Evolutionary conservation across 2,113 vertebrate genomes (phyloP), one percentile per base, ranked within the genome.

Genomic region (Mirza zaza): DNA sequence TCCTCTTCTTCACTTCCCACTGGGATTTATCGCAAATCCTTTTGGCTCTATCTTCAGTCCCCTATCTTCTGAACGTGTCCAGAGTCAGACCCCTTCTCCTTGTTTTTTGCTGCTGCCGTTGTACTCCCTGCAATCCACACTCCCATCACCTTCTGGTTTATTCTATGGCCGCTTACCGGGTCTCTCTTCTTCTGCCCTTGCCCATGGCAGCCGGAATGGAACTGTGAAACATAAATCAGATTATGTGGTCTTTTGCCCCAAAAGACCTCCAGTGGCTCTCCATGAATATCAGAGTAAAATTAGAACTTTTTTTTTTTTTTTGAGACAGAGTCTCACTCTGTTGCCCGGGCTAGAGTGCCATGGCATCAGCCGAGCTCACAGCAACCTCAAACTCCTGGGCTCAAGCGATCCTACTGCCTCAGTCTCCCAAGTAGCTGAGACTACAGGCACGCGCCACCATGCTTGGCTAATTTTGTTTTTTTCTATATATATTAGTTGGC

Each of bases 131-230:
- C 3, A 5, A 23, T 76, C 50, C 27, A 59, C 5, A 27, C 75
- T 57, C 12, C 42, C 0, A 3, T 52, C 5, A 0, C 13, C 20
- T 45, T 45, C 87, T 52, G 36, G 50, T 3, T 10, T n/a, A 1
- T 77, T 81, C 48, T 59, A 15, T 3, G 1, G 11, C 59, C 6
- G 61, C 50, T 50, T 57, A 6, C 75, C 6, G 42, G 80, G 20
- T 34, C 3, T 1, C 20, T 80, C 5, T 10, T 57, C 67, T 81
- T 52, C 27, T 32, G n/a, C n/a, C 18, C 36, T 79, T 29, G 1
- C 6, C 55, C 32, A 17, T 5, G 8, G 55, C 14, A 17, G 70
- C 42, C 45, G 29, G 20, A 76, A 70, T 10, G n/a, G 42, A 63
- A 36, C 15, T 9, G 2, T 55, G 57, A 0, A 36, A 92, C n/a